phyloP scores from a whole-genome alignment of 2,113 vertebrate genomes.

The Cyrtonyx montezumae region DNA sequence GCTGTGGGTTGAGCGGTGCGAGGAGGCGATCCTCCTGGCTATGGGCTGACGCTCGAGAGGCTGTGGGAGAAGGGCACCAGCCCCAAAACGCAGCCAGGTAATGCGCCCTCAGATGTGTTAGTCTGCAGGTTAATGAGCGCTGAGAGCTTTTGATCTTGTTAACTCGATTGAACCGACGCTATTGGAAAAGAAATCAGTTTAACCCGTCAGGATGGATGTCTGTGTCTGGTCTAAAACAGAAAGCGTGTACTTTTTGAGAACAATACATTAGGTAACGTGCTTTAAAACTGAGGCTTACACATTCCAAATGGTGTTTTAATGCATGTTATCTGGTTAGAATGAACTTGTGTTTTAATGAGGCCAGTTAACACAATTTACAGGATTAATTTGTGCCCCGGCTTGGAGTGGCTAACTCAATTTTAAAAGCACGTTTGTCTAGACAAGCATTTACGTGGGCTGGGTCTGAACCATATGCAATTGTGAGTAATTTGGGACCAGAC shows the following conservation, averaged over 20 bases:
- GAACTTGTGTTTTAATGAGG: not conserved
- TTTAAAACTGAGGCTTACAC: not conserved
- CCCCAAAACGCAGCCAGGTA: not conserved
- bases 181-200: constrained; percentile 12
- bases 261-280: not conserved
- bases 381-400: not conserved
- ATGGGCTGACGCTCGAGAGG: not conserved
- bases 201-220: not conserved
- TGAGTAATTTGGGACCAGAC: not conserved
- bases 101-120: not conserved
- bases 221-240: not conserved
- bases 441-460: not conserved
- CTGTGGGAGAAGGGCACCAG: not conserved
- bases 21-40: not conserved
- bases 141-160: constrained; percentile 4
- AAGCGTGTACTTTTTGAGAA: not conserved
- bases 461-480: not conserved
- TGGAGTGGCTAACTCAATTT: not conserved
- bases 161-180: not conserved
- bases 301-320: not conserved
- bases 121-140: not conserved
- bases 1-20: not conserved
- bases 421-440: not conserved
- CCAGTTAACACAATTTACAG: not conserved
- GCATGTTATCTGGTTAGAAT: not conserved